These are phyloP conservation scores for Nyctereutes procyonoides DNA, from an alignment of 2,113 vertebrate genomes.

Conservation along the genomic window DNA sequence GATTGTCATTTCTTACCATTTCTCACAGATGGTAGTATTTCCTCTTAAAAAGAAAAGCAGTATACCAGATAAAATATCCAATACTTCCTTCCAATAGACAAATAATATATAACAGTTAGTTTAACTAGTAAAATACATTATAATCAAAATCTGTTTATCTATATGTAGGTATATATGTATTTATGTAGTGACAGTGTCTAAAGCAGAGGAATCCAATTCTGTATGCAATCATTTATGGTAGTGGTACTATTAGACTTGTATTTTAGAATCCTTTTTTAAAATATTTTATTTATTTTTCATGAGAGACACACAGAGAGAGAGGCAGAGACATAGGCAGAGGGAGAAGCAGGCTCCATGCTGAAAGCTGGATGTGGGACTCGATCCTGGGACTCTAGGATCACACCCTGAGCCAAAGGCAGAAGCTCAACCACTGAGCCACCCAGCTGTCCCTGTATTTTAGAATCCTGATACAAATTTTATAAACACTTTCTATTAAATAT, in stretches of 20 bases:
- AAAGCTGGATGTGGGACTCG: too few species aligned
- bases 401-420: too few species aligned
- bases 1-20: slow-evolving; percentile 28
- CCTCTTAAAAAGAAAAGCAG: background rate
- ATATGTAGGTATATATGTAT: background rate
- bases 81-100: background rate
- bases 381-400: too few species aligned
- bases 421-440: too few species aligned
- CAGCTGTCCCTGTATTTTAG: background rate
- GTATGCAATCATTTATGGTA: background rate
- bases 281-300: too few species aligned
- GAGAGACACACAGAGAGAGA: too few species aligned
- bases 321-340: too few species aligned
- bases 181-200: background rate
- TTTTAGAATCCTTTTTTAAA: background rate
- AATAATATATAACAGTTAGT: background rate
- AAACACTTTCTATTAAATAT: background rate
- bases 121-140: background rate
- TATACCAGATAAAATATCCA: slow-evolving; percentile 11
- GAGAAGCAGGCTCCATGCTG: too few species aligned
- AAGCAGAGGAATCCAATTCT: background rate
- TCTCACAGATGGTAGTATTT: background rate
- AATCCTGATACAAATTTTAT: background rate
- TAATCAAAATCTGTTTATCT: background rate
- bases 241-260: background rate